phyloP scores from a whole-genome alignment of 1,140 invertebrate species.

The Neelides sp. region DNA sequence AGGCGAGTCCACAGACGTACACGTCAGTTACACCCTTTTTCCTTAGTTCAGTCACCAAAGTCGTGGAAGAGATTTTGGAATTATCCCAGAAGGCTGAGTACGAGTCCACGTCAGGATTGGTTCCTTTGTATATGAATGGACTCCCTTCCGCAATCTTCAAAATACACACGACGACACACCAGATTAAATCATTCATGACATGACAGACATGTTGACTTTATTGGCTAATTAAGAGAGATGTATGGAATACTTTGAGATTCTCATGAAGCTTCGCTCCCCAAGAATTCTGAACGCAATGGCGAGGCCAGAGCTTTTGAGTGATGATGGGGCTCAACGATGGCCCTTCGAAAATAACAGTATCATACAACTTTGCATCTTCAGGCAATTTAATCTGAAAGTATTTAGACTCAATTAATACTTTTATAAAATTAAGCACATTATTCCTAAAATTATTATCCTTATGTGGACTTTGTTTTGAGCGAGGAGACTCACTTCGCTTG shows the following conservation, averaged over 20 bases:
- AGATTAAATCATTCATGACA: too few relatives aligned
- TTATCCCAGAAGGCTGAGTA: conserved; percentile 99
- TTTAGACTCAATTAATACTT: too few relatives aligned
- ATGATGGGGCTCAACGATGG: conserved; percentile 58
- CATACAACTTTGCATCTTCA: conserved; percentile 68
- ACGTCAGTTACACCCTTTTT: conserved; percentile 75
- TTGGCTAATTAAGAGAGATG: not conserved
- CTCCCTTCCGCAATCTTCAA: conserved; percentile 42
- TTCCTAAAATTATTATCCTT: too few relatives aligned
- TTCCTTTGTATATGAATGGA: conserved; percentile 82
- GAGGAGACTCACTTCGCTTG: conserved; percentile 40
- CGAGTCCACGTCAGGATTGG: conserved; percentile 85
- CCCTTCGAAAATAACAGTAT: conserved; percentile 82
- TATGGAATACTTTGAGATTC: conserved; percentile 58
- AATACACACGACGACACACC: not conserved
- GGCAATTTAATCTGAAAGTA: conserved; percentile 36
- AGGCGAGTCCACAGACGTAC: conserved; percentile 87
- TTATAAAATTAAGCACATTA: too few relatives aligned
- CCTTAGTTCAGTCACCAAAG: conserved; percentile 64
- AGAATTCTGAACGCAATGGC: conserved; percentile 86
- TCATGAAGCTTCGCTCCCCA: conserved; percentile 89
- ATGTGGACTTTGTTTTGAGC: not conserved
- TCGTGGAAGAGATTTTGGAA: conserved; percentile 74
- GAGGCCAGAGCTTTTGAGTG: conserved; percentile 82
- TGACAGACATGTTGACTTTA: too few relatives aligned